Evolutionary conservation across 2,888 invertebrate species (phyloP).

Genomic region (Parnassius glacialis): DNA sequence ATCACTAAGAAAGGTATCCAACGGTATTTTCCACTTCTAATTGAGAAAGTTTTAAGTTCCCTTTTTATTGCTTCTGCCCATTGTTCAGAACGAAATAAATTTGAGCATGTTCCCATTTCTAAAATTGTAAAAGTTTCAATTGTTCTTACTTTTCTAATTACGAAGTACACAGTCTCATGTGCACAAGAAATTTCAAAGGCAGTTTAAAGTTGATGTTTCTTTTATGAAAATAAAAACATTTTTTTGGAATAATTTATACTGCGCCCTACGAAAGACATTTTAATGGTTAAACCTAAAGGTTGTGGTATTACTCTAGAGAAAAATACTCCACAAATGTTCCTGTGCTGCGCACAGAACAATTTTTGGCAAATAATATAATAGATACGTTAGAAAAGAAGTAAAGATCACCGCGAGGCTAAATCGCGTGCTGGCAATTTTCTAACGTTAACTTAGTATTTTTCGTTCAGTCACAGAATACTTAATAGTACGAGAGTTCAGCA

Average conservation of each 20-base stretch:
- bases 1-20: slow-evolving; percentile 37
- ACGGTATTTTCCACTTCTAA: slow-evolving; percentile 58
- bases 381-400: too few relatives aligned
- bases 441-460: too few relatives aligned
- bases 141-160: slow-evolving; percentile 78
- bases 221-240: slow-evolving; percentile 5
- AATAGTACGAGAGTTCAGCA: too few relatives aligned
- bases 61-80: slow-evolving; percentile 71
- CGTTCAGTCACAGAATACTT: too few relatives aligned
- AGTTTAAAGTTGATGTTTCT: slow-evolving; percentile 3
- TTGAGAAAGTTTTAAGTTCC: slow-evolving; percentile 71
- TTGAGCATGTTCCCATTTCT: slow-evolving; percentile 66
- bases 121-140: slow-evolving; percentile 81
- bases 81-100: slow-evolving; percentile 71
- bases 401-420: too few relatives aligned
- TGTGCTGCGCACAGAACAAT: too few relatives aligned
- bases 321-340: too few relatives aligned
- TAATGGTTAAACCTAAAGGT: too few relatives aligned
- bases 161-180: slow-evolving; percentile 66
- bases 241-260: not conserved
- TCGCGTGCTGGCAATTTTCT: too few relatives aligned
- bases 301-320: too few relatives aligned
- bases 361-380: too few relatives aligned
- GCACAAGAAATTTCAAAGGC: slow-evolving; percentile 18
- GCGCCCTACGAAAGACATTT: too few relatives aligned